Evolutionary conservation across 2,888 invertebrate genomes (phyloP).

Genomic region (Crepidodera aurea): DNA sequence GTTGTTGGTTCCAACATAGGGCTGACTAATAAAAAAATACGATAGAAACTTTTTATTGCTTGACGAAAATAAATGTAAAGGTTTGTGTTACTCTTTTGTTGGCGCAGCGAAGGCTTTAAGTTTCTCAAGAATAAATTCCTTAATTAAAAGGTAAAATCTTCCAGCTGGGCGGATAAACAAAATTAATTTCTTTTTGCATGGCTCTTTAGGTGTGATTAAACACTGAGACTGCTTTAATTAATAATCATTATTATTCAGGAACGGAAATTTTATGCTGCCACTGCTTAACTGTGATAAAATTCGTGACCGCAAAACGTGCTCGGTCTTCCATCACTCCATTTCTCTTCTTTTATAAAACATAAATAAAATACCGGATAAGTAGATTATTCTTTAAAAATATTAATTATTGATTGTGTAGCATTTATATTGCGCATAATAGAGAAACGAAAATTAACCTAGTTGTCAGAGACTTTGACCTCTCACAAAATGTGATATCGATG

Average conservation of each 20-base stretch:
- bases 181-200: slow-evolving; percentile 49
- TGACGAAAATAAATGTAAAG: no score
- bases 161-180: slow-evolving; percentile 43
- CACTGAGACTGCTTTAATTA: slow-evolving; percentile 41
- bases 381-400: no score
- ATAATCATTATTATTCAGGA: slow-evolving; percentile 42
- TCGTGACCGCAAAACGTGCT: slow-evolving; percentile 17
- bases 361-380: no score
- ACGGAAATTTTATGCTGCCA: slow-evolving; percentile 27
- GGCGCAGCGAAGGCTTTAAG: not conserved
- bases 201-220: slow-evolving; percentile 48
- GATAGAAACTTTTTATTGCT: no score
- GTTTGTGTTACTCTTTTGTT: no score
- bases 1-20: no score
- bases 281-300: slow-evolving; percentile 12
- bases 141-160: slow-evolving; percentile 49
- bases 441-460: no score
- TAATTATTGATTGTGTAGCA: no score
- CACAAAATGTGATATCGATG: no score
- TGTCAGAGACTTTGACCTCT: no score
- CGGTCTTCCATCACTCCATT: not conserved
- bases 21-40: no score
- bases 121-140: slow-evolving; percentile 37
- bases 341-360: not conserved
- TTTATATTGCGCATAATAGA: no score